Percentiles rank a stretch among this genome's conserved stretches.
Conservation (phyloP, 1,140 invertebrate species). For the Drosophila kepulauana region DNA sequence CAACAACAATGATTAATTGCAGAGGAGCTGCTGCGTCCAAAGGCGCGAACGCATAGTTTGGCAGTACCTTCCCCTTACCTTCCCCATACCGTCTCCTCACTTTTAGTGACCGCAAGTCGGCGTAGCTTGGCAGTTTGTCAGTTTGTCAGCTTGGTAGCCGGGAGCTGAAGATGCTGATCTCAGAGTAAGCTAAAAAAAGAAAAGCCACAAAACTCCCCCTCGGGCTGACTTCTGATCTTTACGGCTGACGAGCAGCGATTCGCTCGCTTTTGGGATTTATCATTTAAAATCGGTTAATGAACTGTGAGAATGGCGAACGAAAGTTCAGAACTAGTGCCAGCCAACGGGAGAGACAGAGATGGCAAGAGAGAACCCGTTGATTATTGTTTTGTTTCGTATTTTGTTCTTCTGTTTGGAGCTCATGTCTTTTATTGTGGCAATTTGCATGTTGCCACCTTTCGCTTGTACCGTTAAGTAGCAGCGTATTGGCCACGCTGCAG, state of each 20-base stretch:
- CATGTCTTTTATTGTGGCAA: slow-evolving; percentile 48
- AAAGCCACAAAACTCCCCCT: slow-evolving; percentile 12
- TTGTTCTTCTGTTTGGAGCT: slow-evolving; percentile 25
- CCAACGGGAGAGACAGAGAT: not conserved
- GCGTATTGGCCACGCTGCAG: slow-evolving; percentile 49
- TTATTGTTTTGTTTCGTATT: slow-evolving; percentile 45
- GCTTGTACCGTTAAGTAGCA: slow-evolving; percentile 73
- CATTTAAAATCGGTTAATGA: slow-evolving; percentile 77
- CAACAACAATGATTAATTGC: slow-evolving; percentile 70
- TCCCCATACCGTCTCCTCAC: too few species aligned
- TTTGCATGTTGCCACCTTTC: slow-evolving; percentile 80
- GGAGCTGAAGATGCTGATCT: slow-evolving; percentile 27
- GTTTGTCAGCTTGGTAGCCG: not conserved
- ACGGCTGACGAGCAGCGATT: not conserved
- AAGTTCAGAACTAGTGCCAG: slow-evolving; percentile 36
- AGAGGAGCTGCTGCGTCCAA: slow-evolving; percentile 36
- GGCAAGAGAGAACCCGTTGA: slow-evolving; percentile 22
- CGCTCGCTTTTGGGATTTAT: slow-evolving; percentile 25
- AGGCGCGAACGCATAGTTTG: slow-evolving; percentile 46
- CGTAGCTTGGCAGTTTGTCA: not conserved
- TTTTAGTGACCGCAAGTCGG: slow-evolving; percentile 27
- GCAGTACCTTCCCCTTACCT: slow-evolving; percentile 6
- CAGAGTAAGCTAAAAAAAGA: not conserved
- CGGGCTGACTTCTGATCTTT: slow-evolving; percentile 33
- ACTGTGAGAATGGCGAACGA: slow-evolving; percentile 61